Base-by-base conservation (phyloP, 2,113 vertebrate genomes). In the Bostrychus sinensis region DNA sequence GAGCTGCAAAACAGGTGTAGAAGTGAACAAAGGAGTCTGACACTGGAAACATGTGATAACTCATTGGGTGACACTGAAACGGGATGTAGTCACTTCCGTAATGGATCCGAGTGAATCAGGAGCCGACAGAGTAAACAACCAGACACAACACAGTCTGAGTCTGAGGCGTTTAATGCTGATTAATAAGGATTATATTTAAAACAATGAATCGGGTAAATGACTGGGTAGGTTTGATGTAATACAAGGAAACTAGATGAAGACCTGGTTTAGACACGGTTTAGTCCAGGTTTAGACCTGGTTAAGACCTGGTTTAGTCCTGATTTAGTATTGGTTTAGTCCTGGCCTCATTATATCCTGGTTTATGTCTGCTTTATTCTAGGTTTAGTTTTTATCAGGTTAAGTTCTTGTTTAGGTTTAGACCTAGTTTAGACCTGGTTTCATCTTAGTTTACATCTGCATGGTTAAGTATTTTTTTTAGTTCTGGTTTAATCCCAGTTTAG, bases 11-110 rank as follows among this genome's bases (percentile, higher is more conserved):
- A 66, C 57, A 65, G 41, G 58, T 25, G 3, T 28, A 70, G 68
- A 78, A 69, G 46, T 72, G 77, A 81, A 80, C 69, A 70, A 68
- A 70, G 75, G 77, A 20, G 61, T 3, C 53, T 36, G 66, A 81
- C 63, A 75, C 69, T 66, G 58, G 67, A 68, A 81, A 77, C 64
- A 75, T 76, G 56, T 64, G 68, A 78, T 75, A 62, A 72, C 68
- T 79, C 72, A 62, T 75, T 72, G 59, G 72, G 70, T 69, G 70
- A 81, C 72, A 80, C 34, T 39, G 67, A 75, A 61, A 69, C 56
- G 12, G 4, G 64, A 66, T 59, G 37, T 51, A 51, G 28, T 62
- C 46, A 8, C 42, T 62, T 53, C 67, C 68, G 54, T 56, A 62
- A 72, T 45, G 66, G 73, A 66, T 58, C 75, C 16, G 68, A 0